Percentiles rank a stretch among this genome's conserved stretches.
phyloP scores from a whole-genome alignment of 2,797 vertebrate species.

The Gymnoscopelus microlampas region DNA sequence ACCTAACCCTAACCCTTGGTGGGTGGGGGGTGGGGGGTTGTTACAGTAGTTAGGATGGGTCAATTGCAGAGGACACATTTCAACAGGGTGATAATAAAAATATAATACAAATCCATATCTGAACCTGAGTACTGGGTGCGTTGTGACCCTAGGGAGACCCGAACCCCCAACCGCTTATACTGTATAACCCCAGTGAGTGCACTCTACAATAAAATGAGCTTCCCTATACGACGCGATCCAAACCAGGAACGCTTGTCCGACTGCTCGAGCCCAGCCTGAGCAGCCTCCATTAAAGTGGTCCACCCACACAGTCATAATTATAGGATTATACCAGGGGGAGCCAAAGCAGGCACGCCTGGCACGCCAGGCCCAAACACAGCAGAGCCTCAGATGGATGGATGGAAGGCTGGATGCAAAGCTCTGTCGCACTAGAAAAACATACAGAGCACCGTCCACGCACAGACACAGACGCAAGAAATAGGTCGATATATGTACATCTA shows the following conservation, averaged over 20 bases:
- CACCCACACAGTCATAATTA: constrained; percentile 76
- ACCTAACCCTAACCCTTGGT: too few relatives aligned
- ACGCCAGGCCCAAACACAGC: constrained; percentile 52
- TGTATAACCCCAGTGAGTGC: constrained; percentile 3
- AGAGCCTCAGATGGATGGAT: constrained; percentile 52
- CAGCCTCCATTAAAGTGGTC: constrained; percentile 78
- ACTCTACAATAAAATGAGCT: constrained; percentile 75
- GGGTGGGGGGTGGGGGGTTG: too few relatives aligned
- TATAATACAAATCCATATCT: too few relatives aligned
- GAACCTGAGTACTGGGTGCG: neutral
- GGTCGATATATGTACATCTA: too few relatives aligned
- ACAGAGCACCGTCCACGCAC: too few relatives aligned
- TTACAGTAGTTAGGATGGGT: too few relatives aligned
- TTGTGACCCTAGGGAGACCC: constrained; percentile 25
- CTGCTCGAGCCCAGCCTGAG: constrained; percentile 45
- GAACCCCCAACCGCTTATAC: constrained; percentile 37
- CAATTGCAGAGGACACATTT: too few relatives aligned
- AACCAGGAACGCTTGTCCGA: constrained; percentile 69
- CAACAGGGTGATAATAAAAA: too few relatives aligned
- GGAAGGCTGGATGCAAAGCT: neutral
- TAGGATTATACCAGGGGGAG: constrained; percentile 66
- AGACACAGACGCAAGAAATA: too few relatives aligned
- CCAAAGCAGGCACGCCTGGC: constrained; percentile 26
- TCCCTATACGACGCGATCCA: constrained; percentile 59
- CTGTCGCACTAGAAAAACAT: too few relatives aligned